phyloP scores from a whole-genome alignment of 1,140 invertebrate genomes.

The Ditylenchus dipsaci region DNA sequence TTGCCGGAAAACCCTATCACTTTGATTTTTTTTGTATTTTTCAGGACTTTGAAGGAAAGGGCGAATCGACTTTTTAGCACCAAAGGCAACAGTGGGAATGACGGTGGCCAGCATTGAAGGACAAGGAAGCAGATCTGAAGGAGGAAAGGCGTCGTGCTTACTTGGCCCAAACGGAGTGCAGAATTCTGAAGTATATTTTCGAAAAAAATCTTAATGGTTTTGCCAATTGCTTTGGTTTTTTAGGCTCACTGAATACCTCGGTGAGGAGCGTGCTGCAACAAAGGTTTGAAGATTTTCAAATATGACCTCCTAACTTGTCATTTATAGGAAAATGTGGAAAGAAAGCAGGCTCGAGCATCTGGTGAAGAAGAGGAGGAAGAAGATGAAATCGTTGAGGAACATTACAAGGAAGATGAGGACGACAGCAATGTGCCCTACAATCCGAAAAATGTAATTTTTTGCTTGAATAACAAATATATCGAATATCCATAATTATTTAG shows the following conservation, averaged over 20 bases:
- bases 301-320: no score
- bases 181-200: constrained; percentile 27
- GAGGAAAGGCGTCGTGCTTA: constrained; percentile 64
- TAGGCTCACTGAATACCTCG: constrained; percentile 45
- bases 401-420: constrained; percentile 67
- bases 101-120: constrained; percentile 81
- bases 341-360: constrained; percentile 91
- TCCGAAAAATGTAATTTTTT: constrained; percentile 79
- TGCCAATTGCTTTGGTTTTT: constrained; percentile 21
- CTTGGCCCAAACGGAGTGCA: constrained; percentile 45
- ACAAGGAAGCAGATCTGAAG: constrained; percentile 61
- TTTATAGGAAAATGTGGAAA: constrained; percentile 81
- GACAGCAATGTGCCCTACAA: constrained; percentile 94
- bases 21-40: constrained; percentile 28
- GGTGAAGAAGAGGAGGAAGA: constrained; percentile 84
- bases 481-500: not conserved
- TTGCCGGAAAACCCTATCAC: no score
- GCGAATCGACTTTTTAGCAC: constrained; percentile 89
- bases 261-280: constrained; percentile 77
- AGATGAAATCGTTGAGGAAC: constrained; percentile 52
- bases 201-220: no score
- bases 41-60: constrained; percentile 83
- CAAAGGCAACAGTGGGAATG: constrained; percentile 74
- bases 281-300: no score
- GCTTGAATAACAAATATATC: not conserved